Evolutionary conservation across 2,113 vertebrate species (phyloP).

Genomic region (Echinops telfairi): DNA sequence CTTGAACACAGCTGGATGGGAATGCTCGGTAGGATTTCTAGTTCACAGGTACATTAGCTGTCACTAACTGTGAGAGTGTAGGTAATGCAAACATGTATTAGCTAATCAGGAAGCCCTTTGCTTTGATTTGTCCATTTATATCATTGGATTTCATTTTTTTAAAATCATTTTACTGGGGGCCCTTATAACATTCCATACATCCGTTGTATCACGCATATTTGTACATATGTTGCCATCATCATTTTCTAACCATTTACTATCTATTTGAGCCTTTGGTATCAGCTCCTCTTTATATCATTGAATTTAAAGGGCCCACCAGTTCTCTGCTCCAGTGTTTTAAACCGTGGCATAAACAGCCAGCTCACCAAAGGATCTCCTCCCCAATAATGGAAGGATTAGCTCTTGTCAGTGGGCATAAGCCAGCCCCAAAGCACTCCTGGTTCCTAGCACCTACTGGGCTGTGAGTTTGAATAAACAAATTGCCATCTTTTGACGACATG

Average conservation of each 20-base stretch:
- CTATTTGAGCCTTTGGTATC: no score
- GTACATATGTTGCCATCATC: no score
- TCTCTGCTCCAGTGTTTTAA: not conserved
- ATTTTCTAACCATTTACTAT: no score
- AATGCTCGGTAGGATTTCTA: no score
- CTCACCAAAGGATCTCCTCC: not conserved
- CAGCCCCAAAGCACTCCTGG: not conserved
- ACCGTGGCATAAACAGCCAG: not conserved
- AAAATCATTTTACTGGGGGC: no score
- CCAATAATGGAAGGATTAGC: not conserved
- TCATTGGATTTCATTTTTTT: not conserved
- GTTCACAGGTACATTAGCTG: no score
- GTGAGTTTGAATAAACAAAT: no score
- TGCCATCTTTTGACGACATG: not conserved
- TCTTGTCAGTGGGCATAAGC: not conserved
- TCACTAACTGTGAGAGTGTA: no score
- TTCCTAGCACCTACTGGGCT: not conserved
- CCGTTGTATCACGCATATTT: no score
- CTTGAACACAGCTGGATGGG: no score
- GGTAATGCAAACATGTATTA: not conserved
- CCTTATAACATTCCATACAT: no score
- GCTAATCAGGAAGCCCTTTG: not conserved
- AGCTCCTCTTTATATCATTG: no score
- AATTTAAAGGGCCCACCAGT: not conserved
- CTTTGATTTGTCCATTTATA: not conserved